Percentiles rank a stretch among this genome's conserved stretches.
Evolutionary conservation across 2,113 vertebrate species (phyloP).

Genomic region (Orthochromis indermauri): DNA sequence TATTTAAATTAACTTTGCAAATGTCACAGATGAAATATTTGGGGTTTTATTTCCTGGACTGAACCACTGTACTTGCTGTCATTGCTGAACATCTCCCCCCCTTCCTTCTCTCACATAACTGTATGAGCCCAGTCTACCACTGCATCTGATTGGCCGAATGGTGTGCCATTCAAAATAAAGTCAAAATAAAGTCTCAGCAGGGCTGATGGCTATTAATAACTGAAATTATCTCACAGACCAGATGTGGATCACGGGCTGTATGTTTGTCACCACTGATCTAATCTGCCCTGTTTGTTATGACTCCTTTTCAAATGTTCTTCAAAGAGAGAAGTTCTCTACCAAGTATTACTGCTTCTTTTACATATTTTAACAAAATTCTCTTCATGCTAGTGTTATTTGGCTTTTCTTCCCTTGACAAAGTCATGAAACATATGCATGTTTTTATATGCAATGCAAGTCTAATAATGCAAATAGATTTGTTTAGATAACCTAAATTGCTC

Average conservation of each 20-base stretch:
- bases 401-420: not conserved
- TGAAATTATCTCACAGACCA: not conserved
- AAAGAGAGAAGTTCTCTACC: not conserved
- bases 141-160: not conserved
- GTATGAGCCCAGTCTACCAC: not conserved
- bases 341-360: not conserved
- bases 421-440: not conserved
- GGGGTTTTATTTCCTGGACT: not conserved
- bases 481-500: not conserved
- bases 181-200: not conserved
- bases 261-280: not conserved
- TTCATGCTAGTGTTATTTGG: not conserved
- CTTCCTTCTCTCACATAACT: not conserved
- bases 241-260: rapidly evolving
- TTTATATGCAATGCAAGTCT: not conserved
- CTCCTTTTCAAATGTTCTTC: not conserved
- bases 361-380: not conserved
- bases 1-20: not conserved
- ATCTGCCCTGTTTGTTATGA: not conserved
- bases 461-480: not conserved
- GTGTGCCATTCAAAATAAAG: not conserved
- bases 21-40: not conserved
- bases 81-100: not conserved
- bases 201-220: not conserved
- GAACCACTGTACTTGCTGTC: not conserved